Conservation (phyloP, 2,113 vertebrate species). For the Chelonoidis abingdonii region DNA sequence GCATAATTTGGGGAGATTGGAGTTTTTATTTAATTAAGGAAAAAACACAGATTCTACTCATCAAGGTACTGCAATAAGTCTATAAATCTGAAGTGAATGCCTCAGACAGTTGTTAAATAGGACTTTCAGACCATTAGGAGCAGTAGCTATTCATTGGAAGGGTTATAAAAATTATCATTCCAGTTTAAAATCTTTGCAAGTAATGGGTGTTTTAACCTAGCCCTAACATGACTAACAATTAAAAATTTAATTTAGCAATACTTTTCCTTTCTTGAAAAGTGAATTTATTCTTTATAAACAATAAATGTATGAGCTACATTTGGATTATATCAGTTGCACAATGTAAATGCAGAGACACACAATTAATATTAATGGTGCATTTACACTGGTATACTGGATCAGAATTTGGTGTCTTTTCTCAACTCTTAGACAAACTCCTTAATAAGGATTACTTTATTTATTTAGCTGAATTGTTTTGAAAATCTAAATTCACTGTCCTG, state of each 20-base stretch:
- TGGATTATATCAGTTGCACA: background rate
- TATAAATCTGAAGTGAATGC: background rate
- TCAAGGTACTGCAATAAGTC: background rate
- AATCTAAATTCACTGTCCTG: background rate
- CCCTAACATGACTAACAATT: background rate
- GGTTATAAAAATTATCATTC: background rate
- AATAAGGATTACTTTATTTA: slow-evolving; percentile 11
- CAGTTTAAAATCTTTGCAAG: background rate
- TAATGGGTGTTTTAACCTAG: background rate
- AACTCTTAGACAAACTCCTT: background rate
- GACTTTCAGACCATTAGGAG: background rate
- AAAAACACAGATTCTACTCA: background rate
- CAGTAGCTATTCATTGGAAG: background rate
- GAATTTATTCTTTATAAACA: background rate
- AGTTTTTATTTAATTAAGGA: background rate
- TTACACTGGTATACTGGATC: background rate
- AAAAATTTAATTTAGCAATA: background rate
- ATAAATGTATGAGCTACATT: background rate
- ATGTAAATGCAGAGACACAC: background rate
- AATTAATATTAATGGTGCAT: background rate
- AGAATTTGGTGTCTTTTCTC: background rate
- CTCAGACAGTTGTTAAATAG: background rate
- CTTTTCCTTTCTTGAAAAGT: background rate
- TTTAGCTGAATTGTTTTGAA: background rate
- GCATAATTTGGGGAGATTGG: background rate